Evolutionary conservation across 92 coral and sea anemone species (phyloP), one percentile per base, ranked within the genome.

Genomic region (Palythoa caribaeorum): DNA sequence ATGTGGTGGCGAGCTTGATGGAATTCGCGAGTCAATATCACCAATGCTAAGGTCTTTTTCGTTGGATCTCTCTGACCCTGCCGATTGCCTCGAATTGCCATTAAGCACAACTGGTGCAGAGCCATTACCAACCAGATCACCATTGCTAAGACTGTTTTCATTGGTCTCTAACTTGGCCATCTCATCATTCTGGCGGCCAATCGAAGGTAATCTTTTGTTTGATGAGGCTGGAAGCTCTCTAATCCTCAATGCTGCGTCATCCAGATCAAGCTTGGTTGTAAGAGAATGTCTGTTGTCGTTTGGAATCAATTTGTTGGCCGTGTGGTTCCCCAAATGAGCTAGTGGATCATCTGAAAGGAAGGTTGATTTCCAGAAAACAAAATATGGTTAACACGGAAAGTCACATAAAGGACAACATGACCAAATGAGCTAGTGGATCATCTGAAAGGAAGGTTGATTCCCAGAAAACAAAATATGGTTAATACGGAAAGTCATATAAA

Each of bases 51-150:
- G 85, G 57, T 95, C 98, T 88, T 95, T 95, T 71, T 74, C 86
- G 78, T 91, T 94, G 57, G 98, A 95, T 17, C 92, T 83, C 70
- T 92, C 94, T 15, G 98, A 93, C 75, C 98, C 89, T 12, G 96
- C 94, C 36, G 98, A 95, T 51, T 93, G 92, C 83, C 96, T 96
- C n/a, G 99, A 97, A 78, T 97, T 97, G 14, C 99, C 99, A 60
- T 97, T 97, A 15, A 95, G 94, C 35, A 95, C 95, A 48, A 96
- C 92, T 7, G 94, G 96, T 10, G 98, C 98, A 13, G 96, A 92
- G 57, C 97, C 98, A 77, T 95, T 95, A 48, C 93, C 96, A 15
- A 95, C 98, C 55, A 95, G 90, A 78, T 95, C 98, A 15, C 98
- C 98, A 84, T 95, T 95, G 80, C 96, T 95, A 8, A 93, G 94